A percentile compares a stretch with the other conserved stretches of the same genome.
Evolutionary conservation across 2,888 invertebrate species (phyloP).

Genomic region (Acanthococcus lagerstroemiae): DNA sequence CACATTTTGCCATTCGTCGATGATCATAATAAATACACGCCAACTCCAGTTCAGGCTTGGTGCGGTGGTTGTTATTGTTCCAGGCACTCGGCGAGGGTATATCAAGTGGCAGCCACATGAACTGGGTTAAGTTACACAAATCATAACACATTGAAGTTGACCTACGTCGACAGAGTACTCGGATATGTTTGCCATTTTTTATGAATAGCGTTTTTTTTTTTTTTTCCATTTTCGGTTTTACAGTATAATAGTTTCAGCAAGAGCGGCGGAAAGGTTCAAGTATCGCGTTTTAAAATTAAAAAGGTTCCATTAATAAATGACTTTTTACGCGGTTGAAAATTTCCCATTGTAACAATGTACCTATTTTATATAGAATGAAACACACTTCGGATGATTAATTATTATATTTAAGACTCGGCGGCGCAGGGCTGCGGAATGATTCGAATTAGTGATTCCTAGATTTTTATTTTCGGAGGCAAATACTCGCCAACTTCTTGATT

Average conservation of each 20-base stretch:
- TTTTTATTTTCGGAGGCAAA: too few species aligned
- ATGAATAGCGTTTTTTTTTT: not conserved
- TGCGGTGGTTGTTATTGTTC: too few species aligned
- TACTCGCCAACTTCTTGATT: too few species aligned
- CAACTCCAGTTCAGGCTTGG: too few species aligned
- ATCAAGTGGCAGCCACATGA: not conserved
- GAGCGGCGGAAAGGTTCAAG: not conserved
- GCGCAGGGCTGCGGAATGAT: constrained; percentile 10
- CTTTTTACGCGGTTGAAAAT: constrained; percentile 28
- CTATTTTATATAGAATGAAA: constrained; percentile 14
- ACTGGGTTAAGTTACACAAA: not conserved
- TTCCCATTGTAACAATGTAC: constrained; percentile 22
- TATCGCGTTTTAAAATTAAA: constrained; percentile 18
- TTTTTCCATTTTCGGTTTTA: not conserved
- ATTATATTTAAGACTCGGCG: constrained; percentile 7
- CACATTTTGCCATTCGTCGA: too few species aligned
- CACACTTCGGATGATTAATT: constrained; percentile 25
- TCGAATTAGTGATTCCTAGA: constrained; percentile 19
- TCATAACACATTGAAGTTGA: not conserved
- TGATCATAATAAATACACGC: too few species aligned
- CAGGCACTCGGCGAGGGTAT: not conserved
- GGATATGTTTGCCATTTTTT: not conserved
- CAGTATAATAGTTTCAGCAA: too few species aligned
- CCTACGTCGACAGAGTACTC: not conserved
- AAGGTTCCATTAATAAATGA: constrained; percentile 27